phyloP scores from a whole-genome alignment of 2,888 invertebrate genomes.

The Disparrhopalites patrizii region DNA sequence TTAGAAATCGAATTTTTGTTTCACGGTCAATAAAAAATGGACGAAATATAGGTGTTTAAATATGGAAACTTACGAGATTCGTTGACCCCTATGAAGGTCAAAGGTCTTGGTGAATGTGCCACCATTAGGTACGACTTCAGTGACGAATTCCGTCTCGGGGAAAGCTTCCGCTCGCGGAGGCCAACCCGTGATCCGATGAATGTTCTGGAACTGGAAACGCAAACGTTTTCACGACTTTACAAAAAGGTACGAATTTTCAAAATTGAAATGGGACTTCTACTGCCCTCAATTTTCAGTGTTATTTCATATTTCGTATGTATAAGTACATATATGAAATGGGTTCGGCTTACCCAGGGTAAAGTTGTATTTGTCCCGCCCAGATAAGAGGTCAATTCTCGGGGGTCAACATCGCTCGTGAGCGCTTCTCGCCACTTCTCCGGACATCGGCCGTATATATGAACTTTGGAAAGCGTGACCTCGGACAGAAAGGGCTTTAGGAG shows the following conservation, averaged over 20 bases:
- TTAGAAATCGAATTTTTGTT: no score
- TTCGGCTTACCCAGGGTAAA: slow-evolving; percentile 12
- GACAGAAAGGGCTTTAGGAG: slow-evolving; percentile 1
- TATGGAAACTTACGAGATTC: slow-evolving; percentile 13
- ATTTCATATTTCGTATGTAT: no score
- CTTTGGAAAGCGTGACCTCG: not conserved
- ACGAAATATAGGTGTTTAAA: no score
- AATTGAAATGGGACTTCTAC: no score
- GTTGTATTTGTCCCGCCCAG: slow-evolving; percentile 12
- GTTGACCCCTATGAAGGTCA: not conserved
- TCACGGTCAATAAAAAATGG: no score
- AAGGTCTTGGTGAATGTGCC: slow-evolving; percentile 5
- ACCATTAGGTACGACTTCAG: not conserved
- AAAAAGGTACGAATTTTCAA: no score
- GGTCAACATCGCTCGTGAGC: not conserved
- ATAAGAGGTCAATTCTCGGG: not conserved
- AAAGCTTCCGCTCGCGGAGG: not conserved
- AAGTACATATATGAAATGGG: no score
- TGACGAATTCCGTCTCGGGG: not conserved
- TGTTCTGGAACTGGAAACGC: slow-evolving; percentile 2
- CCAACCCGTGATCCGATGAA: slow-evolving; percentile 13
- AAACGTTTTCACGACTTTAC: no score
- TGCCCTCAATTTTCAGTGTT: no score
- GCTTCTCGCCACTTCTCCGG: not conserved
- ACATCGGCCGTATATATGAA: not conserved